Conservation (phyloP, 2,888 invertebrate species). For the Brachylomia viminalis region DNA sequence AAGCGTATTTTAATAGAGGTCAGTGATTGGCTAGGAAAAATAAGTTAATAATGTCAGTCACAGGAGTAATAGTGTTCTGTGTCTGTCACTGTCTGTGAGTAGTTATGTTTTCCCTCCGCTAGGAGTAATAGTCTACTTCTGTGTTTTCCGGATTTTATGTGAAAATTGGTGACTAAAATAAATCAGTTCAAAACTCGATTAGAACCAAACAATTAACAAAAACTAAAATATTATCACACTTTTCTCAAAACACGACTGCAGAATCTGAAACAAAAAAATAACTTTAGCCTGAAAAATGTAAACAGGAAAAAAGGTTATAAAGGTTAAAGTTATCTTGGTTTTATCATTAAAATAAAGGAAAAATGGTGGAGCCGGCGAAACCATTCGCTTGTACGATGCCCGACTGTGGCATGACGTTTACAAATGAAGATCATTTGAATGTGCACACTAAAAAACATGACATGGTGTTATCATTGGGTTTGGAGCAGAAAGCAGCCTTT, state of each 20-base stretch:
- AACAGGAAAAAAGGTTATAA: slow-evolving; percentile 29
- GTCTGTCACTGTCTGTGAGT: too few relatives aligned
- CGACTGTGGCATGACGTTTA: slow-evolving; percentile 94
- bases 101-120: too few relatives aligned
- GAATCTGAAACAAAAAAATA: neutral
- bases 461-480: slow-evolving; percentile 94
- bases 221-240: neutral
- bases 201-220: slow-evolving; percentile 29
- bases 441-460: slow-evolving; percentile 96
- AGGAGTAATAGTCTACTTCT: too few relatives aligned
- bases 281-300: slow-evolving; percentile 12
- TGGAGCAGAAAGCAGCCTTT: slow-evolving; percentile 91
- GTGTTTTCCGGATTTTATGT: neutral
- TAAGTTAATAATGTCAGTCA: too few relatives aligned
- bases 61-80: too few relatives aligned
- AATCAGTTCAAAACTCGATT: neutral
- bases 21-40: too few relatives aligned
- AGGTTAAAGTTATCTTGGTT: neutral
- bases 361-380: slow-evolving; percentile 91
- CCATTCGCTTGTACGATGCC: slow-evolving; percentile 93
- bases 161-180: slow-evolving; percentile 20
- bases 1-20: too few relatives aligned
- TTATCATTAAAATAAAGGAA: slow-evolving; percentile 5
- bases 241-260: neutral
- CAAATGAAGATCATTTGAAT: slow-evolving; percentile 94